A percentile compares a stretch with the other conserved stretches of the same genome.
Evolutionary conservation across 2,888 invertebrate genomes (phyloP).

Genomic region (Phyllotreta striolata): DNA sequence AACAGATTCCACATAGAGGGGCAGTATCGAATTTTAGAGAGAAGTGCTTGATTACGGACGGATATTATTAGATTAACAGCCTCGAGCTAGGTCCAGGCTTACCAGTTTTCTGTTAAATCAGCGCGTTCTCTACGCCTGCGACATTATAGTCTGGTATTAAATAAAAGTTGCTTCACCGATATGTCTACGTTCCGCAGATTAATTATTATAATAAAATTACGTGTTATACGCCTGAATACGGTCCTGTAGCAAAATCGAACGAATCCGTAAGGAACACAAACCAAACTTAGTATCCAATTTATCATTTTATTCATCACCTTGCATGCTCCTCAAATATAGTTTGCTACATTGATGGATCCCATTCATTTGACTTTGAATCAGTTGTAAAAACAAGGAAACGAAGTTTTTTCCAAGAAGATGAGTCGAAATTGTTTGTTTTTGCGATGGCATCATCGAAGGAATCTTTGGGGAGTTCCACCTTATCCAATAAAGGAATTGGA

Average conservation of each 20-base stretch:
- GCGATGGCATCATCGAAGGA: constrained; percentile 30
- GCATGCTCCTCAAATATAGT: constrained; percentile 1
- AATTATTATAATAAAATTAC: too few relatives aligned
- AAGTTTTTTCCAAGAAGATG: constrained; percentile 41
- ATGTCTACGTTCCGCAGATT: too few relatives aligned
- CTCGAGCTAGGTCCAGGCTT: constrained; percentile 46
- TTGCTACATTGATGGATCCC: constrained; percentile 27
- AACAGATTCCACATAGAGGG: constrained; percentile 21
- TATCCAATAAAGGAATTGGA: constrained; percentile 14
- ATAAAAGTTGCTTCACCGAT: too few relatives aligned
- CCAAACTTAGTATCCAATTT: too few relatives aligned
- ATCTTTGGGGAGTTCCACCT: constrained; percentile 7
- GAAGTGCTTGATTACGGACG: constrained; percentile 55
- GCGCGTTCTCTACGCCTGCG: constrained; percentile 16
- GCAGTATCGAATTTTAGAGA: constrained; percentile 33
- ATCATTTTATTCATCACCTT: too few relatives aligned
- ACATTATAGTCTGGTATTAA: too few relatives aligned
- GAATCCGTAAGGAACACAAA: too few relatives aligned
- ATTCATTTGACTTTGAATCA: constrained; percentile 49
- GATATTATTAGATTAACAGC: constrained; percentile 57
- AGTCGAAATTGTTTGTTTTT: constrained; percentile 41
- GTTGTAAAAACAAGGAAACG: constrained; percentile 50
- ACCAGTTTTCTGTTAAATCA: constrained; percentile 44
- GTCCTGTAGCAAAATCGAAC: too few relatives aligned
- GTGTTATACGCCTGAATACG: too few relatives aligned